These are phyloP conservation scores for Crenichthys baileyi DNA, from an alignment of 2,797 vertebrate species.

Conservation along the genomic window DNA sequence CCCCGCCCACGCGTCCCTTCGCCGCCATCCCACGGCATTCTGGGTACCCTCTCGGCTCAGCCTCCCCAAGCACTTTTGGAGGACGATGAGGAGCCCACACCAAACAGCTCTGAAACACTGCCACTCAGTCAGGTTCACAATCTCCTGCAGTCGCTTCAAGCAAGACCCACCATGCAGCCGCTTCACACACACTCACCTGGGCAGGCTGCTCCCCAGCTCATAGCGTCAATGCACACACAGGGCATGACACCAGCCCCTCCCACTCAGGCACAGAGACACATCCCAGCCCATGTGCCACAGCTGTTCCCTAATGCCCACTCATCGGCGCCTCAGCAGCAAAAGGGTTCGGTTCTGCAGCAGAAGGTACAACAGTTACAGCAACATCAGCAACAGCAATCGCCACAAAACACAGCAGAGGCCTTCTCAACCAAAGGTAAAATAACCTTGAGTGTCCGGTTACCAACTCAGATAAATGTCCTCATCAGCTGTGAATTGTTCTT, in stretches of 20 bases:
- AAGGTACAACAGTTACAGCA: slow-evolving; percentile 67
- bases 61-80: slow-evolving; percentile 80
- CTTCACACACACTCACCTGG: slow-evolving; percentile 42
- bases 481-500: too few relatives aligned
- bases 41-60: slow-evolving; percentile 78
- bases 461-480: too few relatives aligned
- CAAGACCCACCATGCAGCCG: slow-evolving; percentile 38
- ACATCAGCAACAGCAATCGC: slow-evolving; percentile 64
- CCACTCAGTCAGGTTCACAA: slow-evolving; percentile 85
- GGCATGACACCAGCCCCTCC: slow-evolving; percentile 57
- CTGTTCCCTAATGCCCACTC: slow-evolving; percentile 42
- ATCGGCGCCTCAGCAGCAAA: slow-evolving; percentile 51
- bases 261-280: slow-evolving; percentile 59
- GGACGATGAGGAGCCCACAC: slow-evolving; percentile 75
- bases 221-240: slow-evolving; percentile 61
- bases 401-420: slow-evolving; percentile 62
- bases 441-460: too few relatives aligned
- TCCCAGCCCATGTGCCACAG: slow-evolving; percentile 59
- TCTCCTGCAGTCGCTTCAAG: slow-evolving; percentile 78
- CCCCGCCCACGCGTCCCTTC: slow-evolving; percentile 65
- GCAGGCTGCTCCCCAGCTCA: slow-evolving; percentile 51
- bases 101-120: slow-evolving; percentile 41
- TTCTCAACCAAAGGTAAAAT: slow-evolving; percentile 56
- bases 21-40: slow-evolving; percentile 68
- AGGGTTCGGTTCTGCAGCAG: slow-evolving; percentile 58